Evolutionary conservation across 2,113 vertebrate genomes (phyloP), one percentile per base, ranked within the genome.

Genomic region (Ondatra zibethicus): DNA sequence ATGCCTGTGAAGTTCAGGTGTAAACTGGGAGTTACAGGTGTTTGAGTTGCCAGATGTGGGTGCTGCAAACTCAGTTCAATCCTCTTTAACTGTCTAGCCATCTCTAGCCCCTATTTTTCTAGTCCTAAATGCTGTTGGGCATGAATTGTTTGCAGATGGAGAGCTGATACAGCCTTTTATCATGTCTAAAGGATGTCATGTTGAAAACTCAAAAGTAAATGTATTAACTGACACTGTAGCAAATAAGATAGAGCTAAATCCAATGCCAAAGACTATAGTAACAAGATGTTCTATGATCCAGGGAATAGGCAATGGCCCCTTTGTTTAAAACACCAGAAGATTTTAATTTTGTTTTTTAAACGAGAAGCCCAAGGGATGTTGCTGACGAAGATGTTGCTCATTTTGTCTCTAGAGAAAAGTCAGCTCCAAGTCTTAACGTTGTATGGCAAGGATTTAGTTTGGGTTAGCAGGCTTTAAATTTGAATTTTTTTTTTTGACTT

Each of bases 171-270:
- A 17, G 21, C 58, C 82, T 82, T 92, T 84, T 63, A 36, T 95
- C 39, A 2, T 82, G 45, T 55, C 82, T 58, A 61, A 78, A 89
- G 91, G 39, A 33, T 55, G 12, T 86, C 50, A 29, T 1, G 1
- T 77, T 80, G 55, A 96, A 92, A 91, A 90, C 80, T n/a, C 50
- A 86, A 77, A 89, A 89, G 50, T 68, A 61, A 52, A 63, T 77
- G 72, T 89, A 39, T 80, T 88, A 68, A 61, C 58, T 96, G 72
- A 70, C 0, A 84, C 39, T 75, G 10, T 75, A 68, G 31, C 76
- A 91, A 82, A 58, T 85, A 96, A 91, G n/a, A 70, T 65, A 93
- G n/a, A 94, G 33, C 75, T 93, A 70, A 87, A 72, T 73, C 87
- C 47, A 93, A 10, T 93, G 58, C 12, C 5, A 50, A 36, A 47